Base-by-base conservation (phyloP, 2,888 invertebrate genomes). In the Girardia tigrina region DNA sequence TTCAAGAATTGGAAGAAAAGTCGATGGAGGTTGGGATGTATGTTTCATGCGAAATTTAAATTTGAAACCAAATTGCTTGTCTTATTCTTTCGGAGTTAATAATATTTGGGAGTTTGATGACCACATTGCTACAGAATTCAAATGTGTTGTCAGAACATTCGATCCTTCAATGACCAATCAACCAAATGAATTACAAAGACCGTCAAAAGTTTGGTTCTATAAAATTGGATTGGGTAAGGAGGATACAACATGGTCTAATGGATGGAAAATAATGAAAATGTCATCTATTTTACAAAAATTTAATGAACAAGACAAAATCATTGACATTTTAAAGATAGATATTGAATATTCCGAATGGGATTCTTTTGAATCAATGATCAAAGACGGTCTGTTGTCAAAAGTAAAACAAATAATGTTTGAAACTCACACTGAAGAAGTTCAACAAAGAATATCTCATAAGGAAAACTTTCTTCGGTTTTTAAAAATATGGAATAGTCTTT, bases 401-500 rank as follows among this genome's bases (percentile, higher is more conserved):
- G 74, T 74, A 4, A 74, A 74, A 26, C 74, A 74, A 16, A 16
- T 74, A 0, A 4, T 74, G 20, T 74, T 74, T 29, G 74, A 74
- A 69, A 42, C 23, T n/a, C 74, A 74, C 26, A 74, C 74, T 16
- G 26, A 28, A 74, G 74, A 28, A 84, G 77, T 81, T 84, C 78
- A 84, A 84, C 77, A 80, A 84, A n/a, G 84, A 84, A 74, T 82
- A 81, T 29, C 80, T 79, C 0, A 84, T 84, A 77, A 84, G 83
- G 82, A 79, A 79, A 1, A 81, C 81, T 0, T 75, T 83, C 16
- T 73, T 77, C 26, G 77, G 78, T 80, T 80, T 79, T 79, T 78
- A 27, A 74, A 79, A 16, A 78, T 80, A n/a, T 76, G 81, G 14
- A 75, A 78, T 27, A 76, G 77, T 14, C 70, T 82, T 36, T 80